Evolutionary conservation across 1,140 invertebrate species (phyloP).

Genomic region (Meloidogyne floridensis): DNA sequence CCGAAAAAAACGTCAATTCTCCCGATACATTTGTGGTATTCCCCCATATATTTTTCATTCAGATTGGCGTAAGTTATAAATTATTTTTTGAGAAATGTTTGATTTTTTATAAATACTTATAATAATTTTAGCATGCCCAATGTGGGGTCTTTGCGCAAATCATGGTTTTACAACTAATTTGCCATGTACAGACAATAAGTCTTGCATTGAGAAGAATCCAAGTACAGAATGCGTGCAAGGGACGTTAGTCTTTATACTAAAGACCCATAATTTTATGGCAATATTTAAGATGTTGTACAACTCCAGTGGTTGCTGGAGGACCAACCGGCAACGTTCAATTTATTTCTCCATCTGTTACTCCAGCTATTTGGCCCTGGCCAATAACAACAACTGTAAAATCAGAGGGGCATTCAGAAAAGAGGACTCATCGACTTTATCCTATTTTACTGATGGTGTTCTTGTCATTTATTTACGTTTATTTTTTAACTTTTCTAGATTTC

Average conservation of each 20-base stretch:
- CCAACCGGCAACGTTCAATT: background rate
- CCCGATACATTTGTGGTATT: conserved; percentile 29
- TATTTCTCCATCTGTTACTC: background rate
- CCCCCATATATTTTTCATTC: conserved; percentile 29
- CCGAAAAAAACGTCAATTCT: conserved; percentile 16
- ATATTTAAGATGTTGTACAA: conserved; percentile 2
- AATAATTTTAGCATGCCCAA: conserved; percentile 14
- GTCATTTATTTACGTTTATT: background rate
- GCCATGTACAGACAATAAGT: conserved; percentile 9
- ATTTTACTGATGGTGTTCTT: background rate
- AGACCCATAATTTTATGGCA: background rate
- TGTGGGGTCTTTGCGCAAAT: conserved; percentile 20
- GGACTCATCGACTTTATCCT: background rate
- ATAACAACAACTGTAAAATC: conserved; percentile 1
- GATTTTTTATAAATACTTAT: background rate
- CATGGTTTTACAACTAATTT: conserved; percentile 31
- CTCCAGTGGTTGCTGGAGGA: background rate
- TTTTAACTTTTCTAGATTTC: background rate
- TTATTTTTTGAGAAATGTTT: too few relatives aligned
- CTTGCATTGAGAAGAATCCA: conserved; percentile 18
- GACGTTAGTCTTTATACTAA: background rate
- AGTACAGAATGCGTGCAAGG: conserved; percentile 30
- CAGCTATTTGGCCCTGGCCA: background rate
- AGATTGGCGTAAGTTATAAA: conserved; percentile 15
- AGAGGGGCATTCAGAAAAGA: background rate